Base-by-base conservation (phyloP, 2,113 vertebrate species). In the Siniperca knerii region DNA sequence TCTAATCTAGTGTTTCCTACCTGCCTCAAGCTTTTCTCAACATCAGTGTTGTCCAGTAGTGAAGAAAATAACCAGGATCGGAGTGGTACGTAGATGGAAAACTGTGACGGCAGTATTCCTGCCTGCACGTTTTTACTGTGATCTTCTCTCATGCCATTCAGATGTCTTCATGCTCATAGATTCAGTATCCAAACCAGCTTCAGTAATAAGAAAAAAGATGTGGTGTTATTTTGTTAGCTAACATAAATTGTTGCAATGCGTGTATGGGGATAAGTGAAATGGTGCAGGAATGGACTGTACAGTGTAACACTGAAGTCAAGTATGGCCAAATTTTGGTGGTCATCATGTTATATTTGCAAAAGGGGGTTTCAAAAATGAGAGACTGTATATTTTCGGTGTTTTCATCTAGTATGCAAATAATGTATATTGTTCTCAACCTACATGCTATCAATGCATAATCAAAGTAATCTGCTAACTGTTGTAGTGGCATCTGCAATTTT, bases 351-450 rank as follows among this genome's bases (percentile, higher is more conserved):
- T 75, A 57, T 79, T 84, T 81, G 57, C 42, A 82, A 58, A 52
- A 11, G 6, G 18, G 35, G 52, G 54, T 48, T 79, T 13, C 10
- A 7, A 48, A 61, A 71, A 48, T 71, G 0, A 65, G 35, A 73
- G 21, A 62, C 61, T 44, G 44, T 79, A 69, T 71, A 37, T 78
- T 79, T 83, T 86, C 40, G 74, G 29, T 85, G n/a, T 90, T 71
- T 60, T 44, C 60, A 77, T 81, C 77, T 40, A 84, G 77, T 90
- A 88, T 89, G 84, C 91, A 90, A 86, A 64, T 79, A 55, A 48
- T 76, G 52, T 89, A 11, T 62, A 65, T 77, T 78, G 70, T 79
- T 79, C 23, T 84, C 29, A 81, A 66, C 16, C 10, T 71, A 20
- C 82, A 72, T 75, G 61, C 48, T 71, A 35, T 57, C 21, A 29